Evolutionary conservation across 2,888 invertebrate species (phyloP).

Genomic region (Clanis bilineata): DNA sequence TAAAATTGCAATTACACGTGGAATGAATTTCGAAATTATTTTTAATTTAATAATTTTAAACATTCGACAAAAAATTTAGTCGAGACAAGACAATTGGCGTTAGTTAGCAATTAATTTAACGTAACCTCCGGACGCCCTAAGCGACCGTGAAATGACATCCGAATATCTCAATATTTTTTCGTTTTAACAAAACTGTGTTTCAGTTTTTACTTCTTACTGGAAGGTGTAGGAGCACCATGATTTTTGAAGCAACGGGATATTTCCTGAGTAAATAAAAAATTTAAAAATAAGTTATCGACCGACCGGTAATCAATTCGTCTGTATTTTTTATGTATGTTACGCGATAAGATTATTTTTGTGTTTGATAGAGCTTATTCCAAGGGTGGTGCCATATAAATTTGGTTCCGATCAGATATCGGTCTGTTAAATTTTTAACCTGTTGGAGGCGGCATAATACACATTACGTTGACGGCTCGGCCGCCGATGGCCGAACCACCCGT

Average conservation of each 20-base stretch:
- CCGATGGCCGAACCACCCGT: too few species aligned
- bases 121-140: conserved; percentile 40
- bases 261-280: background rate
- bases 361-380: too few species aligned
- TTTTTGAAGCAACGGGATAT: background rate
- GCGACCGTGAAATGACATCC: conserved; percentile 67
- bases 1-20: background rate
- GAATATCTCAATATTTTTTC: conserved; percentile 33
- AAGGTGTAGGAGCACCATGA: background rate
- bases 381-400: too few species aligned
- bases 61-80: background rate
- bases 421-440: too few species aligned
- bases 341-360: too few species aligned
- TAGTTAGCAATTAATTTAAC: conserved; percentile 31
- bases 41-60: background rate
- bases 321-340: too few species aligned
- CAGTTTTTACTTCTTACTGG: conserved; percentile 35
- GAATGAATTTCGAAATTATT: background rate
- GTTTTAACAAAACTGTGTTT: conserved; percentile 31
- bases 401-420: too few species aligned
- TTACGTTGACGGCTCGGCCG: too few species aligned
- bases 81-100: background rate
- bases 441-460: too few species aligned
- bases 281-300: background rate
- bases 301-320: too few species aligned